Evolutionary conservation across 2,888 invertebrate species (phyloP).

Genomic region (Chouioia cunea): DNA sequence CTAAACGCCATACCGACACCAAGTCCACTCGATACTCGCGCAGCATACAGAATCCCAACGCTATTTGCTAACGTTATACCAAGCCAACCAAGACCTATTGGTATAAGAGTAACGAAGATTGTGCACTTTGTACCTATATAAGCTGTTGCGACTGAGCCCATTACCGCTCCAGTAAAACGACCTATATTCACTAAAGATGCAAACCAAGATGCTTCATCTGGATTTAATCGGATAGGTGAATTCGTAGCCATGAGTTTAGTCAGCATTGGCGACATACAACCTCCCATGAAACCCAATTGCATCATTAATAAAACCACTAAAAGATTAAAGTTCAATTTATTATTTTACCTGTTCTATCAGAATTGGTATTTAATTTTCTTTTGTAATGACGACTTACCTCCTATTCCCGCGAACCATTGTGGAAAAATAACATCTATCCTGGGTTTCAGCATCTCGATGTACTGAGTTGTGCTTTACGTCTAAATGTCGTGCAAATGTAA

Average conservation of each 20-base stretch:
- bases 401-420: no score
- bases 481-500: no score
- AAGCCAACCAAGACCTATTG: conserved; percentile 51
- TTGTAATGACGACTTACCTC: no score
- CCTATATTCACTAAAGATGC: conserved; percentile 53
- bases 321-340: no score
- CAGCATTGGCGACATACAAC: conserved; percentile 54
- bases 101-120: conserved; percentile 48
- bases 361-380: no score
- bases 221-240: not conserved
- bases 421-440: no score
- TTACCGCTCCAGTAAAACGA: conserved; percentile 50
- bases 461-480: no score
- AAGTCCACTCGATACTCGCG: conserved; percentile 50
- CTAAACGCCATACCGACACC: conserved; percentile 54
- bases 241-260: conserved; percentile 41
- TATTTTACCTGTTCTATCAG: no score
- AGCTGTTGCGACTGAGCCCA: conserved; percentile 49
- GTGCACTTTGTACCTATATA: conserved; percentile 51
- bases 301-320: conserved; percentile 33
- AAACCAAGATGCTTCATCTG: conserved; percentile 51
- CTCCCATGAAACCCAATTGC: conserved; percentile 52
- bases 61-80: conserved; percentile 48
- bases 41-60: conserved; percentile 50
- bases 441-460: no score